Evolutionary conservation across 2,113 vertebrate genomes (phyloP).

Genomic region (Centropus bengalensis): DNA sequence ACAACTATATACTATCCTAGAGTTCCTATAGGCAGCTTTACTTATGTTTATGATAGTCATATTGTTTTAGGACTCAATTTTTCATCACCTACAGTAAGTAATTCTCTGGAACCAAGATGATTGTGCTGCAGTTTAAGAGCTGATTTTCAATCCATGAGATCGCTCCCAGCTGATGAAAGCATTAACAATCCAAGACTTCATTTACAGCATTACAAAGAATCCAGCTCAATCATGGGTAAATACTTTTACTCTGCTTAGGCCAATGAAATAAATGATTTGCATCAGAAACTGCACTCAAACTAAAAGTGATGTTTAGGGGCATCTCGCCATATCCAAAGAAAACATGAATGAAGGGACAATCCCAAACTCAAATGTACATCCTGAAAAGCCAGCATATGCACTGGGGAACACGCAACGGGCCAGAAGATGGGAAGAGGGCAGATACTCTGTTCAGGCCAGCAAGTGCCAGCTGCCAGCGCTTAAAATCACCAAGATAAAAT

Average conservation of each 20-base stretch:
- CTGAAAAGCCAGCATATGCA: neutral
- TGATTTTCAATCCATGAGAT: slow-evolving; percentile 1
- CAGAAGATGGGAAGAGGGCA: neutral
- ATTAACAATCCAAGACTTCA: slow-evolving; percentile 23
- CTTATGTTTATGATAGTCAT: neutral
- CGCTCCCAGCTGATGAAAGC: slow-evolving; percentile 26
- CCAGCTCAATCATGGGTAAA: slow-evolving; percentile 12
- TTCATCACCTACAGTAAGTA: neutral
- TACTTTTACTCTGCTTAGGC: neutral
- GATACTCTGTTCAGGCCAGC: neutral
- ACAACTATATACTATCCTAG: neutral
- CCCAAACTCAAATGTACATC: neutral
- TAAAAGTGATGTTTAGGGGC: neutral
- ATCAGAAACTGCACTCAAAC: neutral
- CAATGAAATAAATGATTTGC: neutral
- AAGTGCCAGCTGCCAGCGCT: neutral
- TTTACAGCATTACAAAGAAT: neutral
- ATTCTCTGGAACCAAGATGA: neutral
- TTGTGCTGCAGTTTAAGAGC: neutral
- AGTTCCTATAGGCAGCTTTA: neutral
- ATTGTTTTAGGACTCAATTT: neutral
- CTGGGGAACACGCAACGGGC: neutral
- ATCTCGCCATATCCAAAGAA: neutral
- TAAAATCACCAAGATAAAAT: neutral
- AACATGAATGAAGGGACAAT: neutral